phyloP scores from a whole-genome alignment of 2,888 invertebrate species.

The Leucozona laternaria region DNA sequence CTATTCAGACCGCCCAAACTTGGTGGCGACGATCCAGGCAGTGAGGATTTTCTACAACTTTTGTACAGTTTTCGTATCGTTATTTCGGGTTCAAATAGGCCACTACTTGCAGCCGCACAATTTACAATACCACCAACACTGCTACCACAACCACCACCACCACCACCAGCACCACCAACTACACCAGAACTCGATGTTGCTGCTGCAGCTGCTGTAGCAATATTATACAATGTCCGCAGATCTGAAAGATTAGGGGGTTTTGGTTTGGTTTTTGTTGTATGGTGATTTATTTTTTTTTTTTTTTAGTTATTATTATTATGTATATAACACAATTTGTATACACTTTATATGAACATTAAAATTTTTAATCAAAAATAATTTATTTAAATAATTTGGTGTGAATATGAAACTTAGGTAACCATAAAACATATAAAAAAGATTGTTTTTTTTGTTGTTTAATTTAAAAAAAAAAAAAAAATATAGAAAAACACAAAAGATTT shows the following conservation, averaged over 20 bases:
- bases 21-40: conserved; percentile 65
- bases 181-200: conserved; percentile 60
- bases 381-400: conserved; percentile 62
- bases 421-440: conserved; percentile 38
- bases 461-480: conserved; percentile 12
- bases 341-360: conserved; percentile 41
- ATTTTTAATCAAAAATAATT: conserved; percentile 24
- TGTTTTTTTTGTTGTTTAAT: conserved; percentile 32
- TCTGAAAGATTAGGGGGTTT: conserved; percentile 83
- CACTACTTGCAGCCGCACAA: conserved; percentile 60
- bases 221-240: conserved; percentile 83
- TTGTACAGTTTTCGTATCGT: conserved; percentile 83
- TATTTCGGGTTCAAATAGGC: conserved; percentile 82
- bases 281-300: conserved; percentile 68
- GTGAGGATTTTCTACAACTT: conserved; percentile 79
- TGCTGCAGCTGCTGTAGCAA: conserved; percentile 82
- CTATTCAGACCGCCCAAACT: conserved; percentile 50
- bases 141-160: conserved; percentile 45
- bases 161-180: conserved; percentile 38
- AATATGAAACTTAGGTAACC: conserved; percentile 58
- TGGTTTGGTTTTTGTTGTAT: conserved; percentile 78
- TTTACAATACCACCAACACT: conserved; percentile 23
- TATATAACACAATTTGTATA: conserved; percentile 29
- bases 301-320: conserved; percentile 38
- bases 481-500: conserved; percentile 56